phyloP scores from a whole-genome alignment of 2,888 invertebrate species.

The Cryptus viduatorius region DNA sequence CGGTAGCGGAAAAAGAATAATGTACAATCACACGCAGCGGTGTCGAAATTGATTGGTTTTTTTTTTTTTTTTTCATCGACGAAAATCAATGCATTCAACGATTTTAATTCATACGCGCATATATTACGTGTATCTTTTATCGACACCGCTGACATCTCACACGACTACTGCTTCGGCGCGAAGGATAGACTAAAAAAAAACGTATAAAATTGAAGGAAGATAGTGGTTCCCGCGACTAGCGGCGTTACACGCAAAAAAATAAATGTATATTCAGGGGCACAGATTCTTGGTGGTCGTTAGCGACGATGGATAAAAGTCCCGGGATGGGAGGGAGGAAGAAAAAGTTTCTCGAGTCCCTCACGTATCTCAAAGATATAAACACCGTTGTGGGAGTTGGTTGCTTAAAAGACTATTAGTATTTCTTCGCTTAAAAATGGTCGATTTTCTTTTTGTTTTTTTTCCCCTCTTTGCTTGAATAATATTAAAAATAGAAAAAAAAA shows the following conservation, averaged over 20 bases:
- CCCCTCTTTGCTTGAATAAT: constrained; percentile 59
- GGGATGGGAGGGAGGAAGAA: neutral
- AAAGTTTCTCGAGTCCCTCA: constrained; percentile 25
- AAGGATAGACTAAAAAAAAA: constrained; percentile 41
- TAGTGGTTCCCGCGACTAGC: constrained; percentile 58
- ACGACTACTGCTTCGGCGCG: constrained; percentile 34
- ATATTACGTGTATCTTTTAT: constrained; percentile 12
- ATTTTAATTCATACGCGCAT: constrained; percentile 23
- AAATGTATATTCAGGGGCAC: constrained; percentile 56
- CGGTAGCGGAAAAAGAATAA: constrained; percentile 37
- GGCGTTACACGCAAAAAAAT: constrained; percentile 55
- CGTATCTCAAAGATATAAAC: constrained; percentile 46
- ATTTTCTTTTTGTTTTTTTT: constrained; percentile 54
- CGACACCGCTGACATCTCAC: constrained; percentile 32
- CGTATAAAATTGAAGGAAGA: constrained; percentile 42
- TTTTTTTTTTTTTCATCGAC: constrained; percentile 26
- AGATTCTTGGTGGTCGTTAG: constrained; percentile 43
- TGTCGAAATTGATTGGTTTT: constrained; percentile 36
- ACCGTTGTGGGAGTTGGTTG: constrained; percentile 39
- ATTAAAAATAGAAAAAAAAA: constrained; percentile 14
- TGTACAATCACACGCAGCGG: constrained; percentile 57
- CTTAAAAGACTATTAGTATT: constrained; percentile 60
- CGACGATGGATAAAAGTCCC: constrained; percentile 29
- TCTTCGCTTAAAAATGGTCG: constrained; percentile 67
- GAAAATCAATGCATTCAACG: neutral